These are phyloP conservation scores for Autographa pulchrina DNA, from an alignment of 2,888 invertebrate species.

Conservation along the genomic window DNA sequence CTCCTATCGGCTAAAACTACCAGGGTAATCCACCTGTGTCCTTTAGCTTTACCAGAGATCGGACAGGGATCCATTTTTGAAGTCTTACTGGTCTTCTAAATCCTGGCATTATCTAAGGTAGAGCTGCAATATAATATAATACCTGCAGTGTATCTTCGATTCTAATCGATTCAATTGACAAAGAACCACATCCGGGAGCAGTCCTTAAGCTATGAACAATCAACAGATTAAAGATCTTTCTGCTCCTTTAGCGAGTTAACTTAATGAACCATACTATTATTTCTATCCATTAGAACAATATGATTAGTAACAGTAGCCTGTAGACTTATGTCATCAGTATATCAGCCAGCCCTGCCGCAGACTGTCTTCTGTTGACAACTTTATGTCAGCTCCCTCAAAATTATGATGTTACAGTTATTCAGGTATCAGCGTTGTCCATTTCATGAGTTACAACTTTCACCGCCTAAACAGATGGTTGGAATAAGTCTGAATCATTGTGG, in stretches of 20 bases:
- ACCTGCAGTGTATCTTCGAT: too few relatives aligned
- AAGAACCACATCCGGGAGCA: too few relatives aligned
- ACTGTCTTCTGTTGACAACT: constrained; percentile 23
- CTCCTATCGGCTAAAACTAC: too few relatives aligned
- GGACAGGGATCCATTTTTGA: too few relatives aligned
- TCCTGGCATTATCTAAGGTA: too few relatives aligned
- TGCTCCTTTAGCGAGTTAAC: background rate
- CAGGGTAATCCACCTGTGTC: too few relatives aligned
- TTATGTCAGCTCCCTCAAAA: constrained; percentile 25
- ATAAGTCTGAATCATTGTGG: constrained; percentile 48
- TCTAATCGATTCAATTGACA: too few relatives aligned
- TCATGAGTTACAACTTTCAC: constrained; percentile 51
- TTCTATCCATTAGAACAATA: background rate
- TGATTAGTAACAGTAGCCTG: background rate
- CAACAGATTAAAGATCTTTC: background rate
- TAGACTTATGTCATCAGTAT: background rate
- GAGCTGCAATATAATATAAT: too few relatives aligned
- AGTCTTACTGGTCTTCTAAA: too few relatives aligned
- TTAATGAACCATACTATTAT: background rate
- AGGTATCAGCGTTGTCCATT: constrained; percentile 40
- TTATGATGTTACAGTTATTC: constrained; percentile 27
- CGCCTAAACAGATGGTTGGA: constrained; percentile 36
- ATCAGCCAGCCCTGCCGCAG: constrained; percentile 14
- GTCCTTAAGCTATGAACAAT: too few relatives aligned
- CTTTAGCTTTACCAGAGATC: too few relatives aligned